Percentiles rank a stretch among this genome's conserved stretches.
These are phyloP conservation scores for Glaucidium brasilianum DNA, from an alignment of 2,113 vertebrate species.

Conservation along the genomic window DNA sequence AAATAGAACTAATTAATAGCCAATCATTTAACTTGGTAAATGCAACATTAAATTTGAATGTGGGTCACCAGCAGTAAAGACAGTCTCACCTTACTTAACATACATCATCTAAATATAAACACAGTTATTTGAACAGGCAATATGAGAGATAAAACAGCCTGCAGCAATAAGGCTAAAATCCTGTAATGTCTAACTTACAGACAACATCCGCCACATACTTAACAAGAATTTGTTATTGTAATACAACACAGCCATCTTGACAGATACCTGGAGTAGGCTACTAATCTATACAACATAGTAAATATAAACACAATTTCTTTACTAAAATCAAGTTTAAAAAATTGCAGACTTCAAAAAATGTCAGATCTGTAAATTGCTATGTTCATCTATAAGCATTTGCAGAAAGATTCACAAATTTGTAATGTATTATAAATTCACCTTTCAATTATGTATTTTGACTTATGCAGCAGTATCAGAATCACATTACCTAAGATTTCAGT, in stretches of 20 bases:
- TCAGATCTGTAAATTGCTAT: neutral
- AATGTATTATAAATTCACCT: neutral
- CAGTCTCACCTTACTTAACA: constrained; percentile 24
- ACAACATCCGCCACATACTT: neutral
- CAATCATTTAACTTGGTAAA: constrained; percentile 42
- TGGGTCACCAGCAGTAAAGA: constrained; percentile 47
- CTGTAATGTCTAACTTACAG: neutral
- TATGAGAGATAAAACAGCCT: neutral
- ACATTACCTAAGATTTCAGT: neutral
- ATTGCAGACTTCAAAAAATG: neutral
- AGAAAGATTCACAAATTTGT: neutral
- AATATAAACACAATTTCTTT: neutral
- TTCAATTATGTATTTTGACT: neutral
- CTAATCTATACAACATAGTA: neutral
- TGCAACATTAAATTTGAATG: constrained; percentile 49
- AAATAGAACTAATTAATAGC: constrained; percentile 53
- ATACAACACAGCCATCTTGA: neutral
- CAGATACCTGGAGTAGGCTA: neutral
- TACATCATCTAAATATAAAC: constrained; percentile 68
- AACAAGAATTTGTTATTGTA: neutral
- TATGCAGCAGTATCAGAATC: neutral
- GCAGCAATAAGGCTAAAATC: neutral
- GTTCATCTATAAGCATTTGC: neutral
- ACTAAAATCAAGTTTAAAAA: neutral
- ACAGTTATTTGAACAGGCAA: constrained; percentile 33